Evolutionary conservation across 1,140 invertebrate genomes (phyloP).

Genomic region (Yoshiicerus persimilis): DNA sequence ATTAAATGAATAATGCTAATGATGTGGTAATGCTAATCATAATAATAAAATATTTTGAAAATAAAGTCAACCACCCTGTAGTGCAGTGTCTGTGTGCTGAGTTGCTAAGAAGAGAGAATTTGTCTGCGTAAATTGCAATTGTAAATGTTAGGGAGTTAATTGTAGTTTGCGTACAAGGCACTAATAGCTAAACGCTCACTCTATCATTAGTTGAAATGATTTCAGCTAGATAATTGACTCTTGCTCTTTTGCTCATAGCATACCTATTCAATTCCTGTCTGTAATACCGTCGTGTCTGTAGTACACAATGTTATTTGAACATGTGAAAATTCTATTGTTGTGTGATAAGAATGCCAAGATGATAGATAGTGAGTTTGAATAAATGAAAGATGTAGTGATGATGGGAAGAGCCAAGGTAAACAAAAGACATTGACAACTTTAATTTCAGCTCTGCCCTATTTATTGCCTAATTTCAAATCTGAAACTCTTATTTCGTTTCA

Average conservation of each 20-base stretch:
- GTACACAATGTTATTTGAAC: not conserved
- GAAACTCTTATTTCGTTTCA: not conserved
- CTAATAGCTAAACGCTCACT: not conserved
- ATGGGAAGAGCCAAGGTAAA: conserved; percentile 14
- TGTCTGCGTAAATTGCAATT: not conserved
- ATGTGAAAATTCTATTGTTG: not conserved
- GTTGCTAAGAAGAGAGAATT: not conserved
- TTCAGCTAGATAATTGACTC: not conserved
- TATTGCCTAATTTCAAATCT: not conserved
- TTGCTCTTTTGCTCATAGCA: not conserved
- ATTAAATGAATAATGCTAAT: not conserved
- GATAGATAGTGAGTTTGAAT: not conserved
- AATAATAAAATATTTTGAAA: not conserved
- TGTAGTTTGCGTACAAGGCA: not conserved
- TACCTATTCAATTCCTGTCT: not conserved
- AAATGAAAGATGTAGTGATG: not conserved
- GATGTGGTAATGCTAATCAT: not conserved
- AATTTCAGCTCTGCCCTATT: conserved; percentile 18
- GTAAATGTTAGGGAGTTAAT: not conserved
- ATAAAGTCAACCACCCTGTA: not conserved
- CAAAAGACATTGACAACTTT: not conserved
- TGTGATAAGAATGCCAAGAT: not conserved
- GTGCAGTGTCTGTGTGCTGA: not conserved
- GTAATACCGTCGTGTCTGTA: not conserved
- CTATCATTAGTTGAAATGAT: not conserved